These are phyloP conservation scores for Stramonita haemastoma DNA, from an alignment of 2,888 invertebrate species.

Conservation along the genomic window DNA sequence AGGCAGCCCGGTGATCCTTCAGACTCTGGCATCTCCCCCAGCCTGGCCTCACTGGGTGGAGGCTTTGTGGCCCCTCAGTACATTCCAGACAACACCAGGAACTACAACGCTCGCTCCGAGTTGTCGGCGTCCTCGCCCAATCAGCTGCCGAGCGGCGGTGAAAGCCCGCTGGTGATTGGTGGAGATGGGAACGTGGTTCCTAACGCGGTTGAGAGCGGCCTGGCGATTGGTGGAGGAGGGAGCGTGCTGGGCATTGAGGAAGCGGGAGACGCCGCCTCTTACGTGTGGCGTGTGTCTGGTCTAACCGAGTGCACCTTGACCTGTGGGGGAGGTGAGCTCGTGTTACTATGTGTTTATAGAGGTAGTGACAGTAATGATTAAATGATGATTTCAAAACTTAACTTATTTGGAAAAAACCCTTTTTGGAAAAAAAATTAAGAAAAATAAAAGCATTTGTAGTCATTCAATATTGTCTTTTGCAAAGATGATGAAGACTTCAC, in stretches of 20 bases:
- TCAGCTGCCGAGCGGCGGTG: conserved; percentile 21
- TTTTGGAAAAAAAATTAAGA: no score
- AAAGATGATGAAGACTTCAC: no score
- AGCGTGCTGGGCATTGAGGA: conserved; percentile 16
- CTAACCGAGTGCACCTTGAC: conserved; percentile 88
- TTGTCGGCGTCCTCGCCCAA: conserved; percentile 21
- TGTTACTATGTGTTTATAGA: no score
- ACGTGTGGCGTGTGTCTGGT: conserved; percentile 87
- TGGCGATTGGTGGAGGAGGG: conserved; percentile 17
- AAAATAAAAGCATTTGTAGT: no score
- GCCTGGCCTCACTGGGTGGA: background rate
- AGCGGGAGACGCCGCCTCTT: conserved; percentile 66
- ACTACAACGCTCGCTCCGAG: background rate
- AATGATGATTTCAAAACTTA: no score
- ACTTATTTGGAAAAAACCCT: no score
- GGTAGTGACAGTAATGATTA: no score
- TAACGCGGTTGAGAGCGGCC: conserved; percentile 22
- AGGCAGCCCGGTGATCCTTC: background rate
- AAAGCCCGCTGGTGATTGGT: conserved; percentile 21
- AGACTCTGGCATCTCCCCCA: background rate
- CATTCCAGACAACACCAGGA: conserved; percentile 5
- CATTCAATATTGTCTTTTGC: no score
- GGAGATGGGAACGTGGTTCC: conserved; percentile 23
- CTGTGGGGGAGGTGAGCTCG: conserved; percentile 85
- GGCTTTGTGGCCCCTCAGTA: conserved; percentile 21